Percentiles rank a stretch among this genome's conserved stretches.
Conservation (phyloP, 2,888 invertebrate genomes). For the Deroplatys truncata region DNA sequence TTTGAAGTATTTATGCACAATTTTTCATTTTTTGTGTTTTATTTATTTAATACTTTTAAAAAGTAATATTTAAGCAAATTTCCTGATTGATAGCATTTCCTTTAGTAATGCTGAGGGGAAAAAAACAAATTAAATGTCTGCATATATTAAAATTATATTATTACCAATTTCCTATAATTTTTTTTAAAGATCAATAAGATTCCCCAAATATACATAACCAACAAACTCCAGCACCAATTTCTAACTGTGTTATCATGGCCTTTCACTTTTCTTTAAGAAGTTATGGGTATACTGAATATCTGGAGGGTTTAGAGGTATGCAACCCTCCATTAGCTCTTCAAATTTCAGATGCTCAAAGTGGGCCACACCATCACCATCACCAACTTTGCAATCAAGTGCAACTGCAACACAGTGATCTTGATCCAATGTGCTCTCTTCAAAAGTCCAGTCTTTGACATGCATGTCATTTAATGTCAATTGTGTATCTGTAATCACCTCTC, state of each 20-base stretch:
- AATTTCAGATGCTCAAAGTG: conserved; percentile 56
- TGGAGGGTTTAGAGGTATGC: conserved; percentile 47
- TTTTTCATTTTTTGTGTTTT: too few relatives aligned
- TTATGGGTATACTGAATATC: conserved; percentile 54
- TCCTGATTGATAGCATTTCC: too few relatives aligned
- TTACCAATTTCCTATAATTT: too few relatives aligned
- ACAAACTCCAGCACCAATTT: neutral
- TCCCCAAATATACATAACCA: neutral
- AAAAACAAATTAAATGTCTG: too few relatives aligned
- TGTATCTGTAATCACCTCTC: conserved; percentile 58
- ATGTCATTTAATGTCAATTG: conserved; percentile 58
- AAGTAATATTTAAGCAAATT: too few relatives aligned
- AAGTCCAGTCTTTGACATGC: conserved; percentile 62
- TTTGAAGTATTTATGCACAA: too few relatives aligned
- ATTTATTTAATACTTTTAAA: too few relatives aligned
- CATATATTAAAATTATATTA: too few relatives aligned
- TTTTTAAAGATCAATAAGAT: too few relatives aligned
- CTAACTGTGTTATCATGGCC: conserved; percentile 32
- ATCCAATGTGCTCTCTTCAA: conserved; percentile 79
- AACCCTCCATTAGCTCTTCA: conserved; percentile 56
- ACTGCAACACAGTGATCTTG: conserved; percentile 75
- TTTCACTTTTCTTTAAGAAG: conserved; percentile 57
- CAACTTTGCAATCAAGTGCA: conserved; percentile 51
- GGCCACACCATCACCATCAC: conserved; percentile 9
- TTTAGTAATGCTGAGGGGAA: too few relatives aligned